Evolutionary conservation across 2,888 invertebrate species (phyloP).

Genomic region (Brenthis hecate): DNA sequence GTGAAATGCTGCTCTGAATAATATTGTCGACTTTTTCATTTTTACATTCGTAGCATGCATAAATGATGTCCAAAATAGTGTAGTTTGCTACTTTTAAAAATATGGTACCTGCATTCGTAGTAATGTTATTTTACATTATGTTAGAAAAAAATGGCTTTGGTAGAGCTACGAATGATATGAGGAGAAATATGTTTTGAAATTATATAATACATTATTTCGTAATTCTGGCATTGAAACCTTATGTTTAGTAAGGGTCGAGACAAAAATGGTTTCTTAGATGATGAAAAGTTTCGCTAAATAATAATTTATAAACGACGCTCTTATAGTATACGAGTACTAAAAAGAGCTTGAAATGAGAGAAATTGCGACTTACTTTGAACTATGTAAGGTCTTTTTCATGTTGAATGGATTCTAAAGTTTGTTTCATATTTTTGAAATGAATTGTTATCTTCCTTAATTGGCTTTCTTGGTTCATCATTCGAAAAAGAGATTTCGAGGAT

Average conservation of each 20-base stretch:
- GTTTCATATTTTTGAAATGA: constrained; percentile 42
- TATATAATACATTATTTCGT: no score
- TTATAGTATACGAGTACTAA: not conserved
- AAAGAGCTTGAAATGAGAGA: not conserved
- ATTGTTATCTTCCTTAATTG: constrained; percentile 53
- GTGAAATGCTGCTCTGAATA: not conserved
- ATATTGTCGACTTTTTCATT: constrained; percentile 3
- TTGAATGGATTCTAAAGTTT: constrained; percentile 23
- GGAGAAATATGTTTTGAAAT: no score
- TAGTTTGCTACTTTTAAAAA: not conserved
- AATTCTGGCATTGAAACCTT: not conserved
- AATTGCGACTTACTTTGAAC: not conserved
- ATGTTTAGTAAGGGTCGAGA: constrained; percentile 12
- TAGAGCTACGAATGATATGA: no score
- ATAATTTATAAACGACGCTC: constrained; percentile 27
- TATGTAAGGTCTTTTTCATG: constrained; percentile 15
- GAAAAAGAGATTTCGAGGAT: constrained; percentile 33
- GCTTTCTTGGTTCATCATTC: constrained; percentile 47
- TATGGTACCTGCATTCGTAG: no score
- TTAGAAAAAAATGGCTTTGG: no score
- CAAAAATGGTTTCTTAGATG: constrained; percentile 6
- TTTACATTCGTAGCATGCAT: constrained; percentile 1
- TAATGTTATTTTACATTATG: no score
- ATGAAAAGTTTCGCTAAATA: constrained; percentile 29
- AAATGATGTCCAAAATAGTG: not conserved